Base-by-base conservation (phyloP, 2,113 vertebrate species). In the Candoia aspera region DNA sequence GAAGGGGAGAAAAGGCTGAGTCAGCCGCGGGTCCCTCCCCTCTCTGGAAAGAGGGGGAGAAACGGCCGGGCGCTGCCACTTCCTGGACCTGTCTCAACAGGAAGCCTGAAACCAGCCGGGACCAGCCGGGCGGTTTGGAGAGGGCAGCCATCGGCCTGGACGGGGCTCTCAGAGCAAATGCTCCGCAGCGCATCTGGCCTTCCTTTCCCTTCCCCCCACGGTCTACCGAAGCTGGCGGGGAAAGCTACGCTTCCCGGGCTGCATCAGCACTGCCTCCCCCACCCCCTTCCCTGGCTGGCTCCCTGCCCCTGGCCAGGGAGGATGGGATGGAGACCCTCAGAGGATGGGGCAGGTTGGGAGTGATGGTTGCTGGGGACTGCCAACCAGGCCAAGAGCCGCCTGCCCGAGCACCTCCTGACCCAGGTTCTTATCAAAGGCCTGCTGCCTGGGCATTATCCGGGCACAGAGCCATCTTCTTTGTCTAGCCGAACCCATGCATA, bases 81-180 rank as follows among this genome's bases (percentile, higher is more conserved):
- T 94, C 64, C 94, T 89, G 96, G 94, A 95, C 94, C 96, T 93
- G 93, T 95, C 96, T 96, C 96, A 97, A 96, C 95, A 89, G 92
- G 92, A 89, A 86, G 83, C 37, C 21, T 79, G 92, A 93, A 68
- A 90, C n/a, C 55, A 33, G 79, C 17, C 6, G 85, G 0, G 1
- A 1, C 6, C 83, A 0, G 0, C 0, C 2, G 26, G n/a, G 68
- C 13, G 86, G 90, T 68, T 68, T 33, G 49, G 4, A 37, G 60
- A 1, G 53, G 37, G 49, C n/a, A 87, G n/a, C 8, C 19, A 12
- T 21, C 15, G 11, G 53, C 8, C 33, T 5, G 23, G 49, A 24
- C 12, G 9, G 24, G 11, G 53, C 91, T 10, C 91, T 10, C 4
- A 13, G n/a, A 33, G 42, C 21, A n/a, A n/a, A 11, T 0, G 26